These are phyloP conservation scores for Nycticryphes semicollaris DNA, from an alignment of 2,113 vertebrate species.

Conservation along the genomic window DNA sequence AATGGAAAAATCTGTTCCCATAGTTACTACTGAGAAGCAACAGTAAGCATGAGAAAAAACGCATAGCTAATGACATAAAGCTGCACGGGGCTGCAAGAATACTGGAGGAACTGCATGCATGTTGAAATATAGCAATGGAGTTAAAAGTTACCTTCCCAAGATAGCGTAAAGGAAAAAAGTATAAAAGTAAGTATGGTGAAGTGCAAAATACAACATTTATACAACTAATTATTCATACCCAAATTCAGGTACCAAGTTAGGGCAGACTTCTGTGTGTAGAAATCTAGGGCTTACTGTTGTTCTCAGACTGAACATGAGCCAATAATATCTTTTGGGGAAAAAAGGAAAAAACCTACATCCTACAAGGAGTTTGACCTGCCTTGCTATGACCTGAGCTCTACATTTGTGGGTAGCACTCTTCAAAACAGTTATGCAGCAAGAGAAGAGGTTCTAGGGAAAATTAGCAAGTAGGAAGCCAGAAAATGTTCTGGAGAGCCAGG, in stretches of 20 bases:
- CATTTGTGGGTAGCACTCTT: neutral
- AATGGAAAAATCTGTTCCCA: slow-evolving; percentile 20
- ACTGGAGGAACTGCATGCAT: neutral
- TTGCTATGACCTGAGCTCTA: neutral
- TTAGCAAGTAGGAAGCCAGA: neutral
- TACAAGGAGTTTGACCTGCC: neutral
- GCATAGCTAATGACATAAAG: neutral
- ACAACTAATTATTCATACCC: neutral
- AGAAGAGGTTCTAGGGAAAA: neutral
- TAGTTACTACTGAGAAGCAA: neutral
- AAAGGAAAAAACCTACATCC: neutral
- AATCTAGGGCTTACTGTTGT: neutral
- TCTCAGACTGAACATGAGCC: neutral
- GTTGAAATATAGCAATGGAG: neutral
- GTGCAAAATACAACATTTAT: neutral
- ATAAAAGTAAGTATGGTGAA: neutral
- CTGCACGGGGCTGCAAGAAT: neutral
- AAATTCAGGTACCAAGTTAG: neutral
- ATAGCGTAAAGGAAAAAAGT: neutral
- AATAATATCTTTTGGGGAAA: neutral
- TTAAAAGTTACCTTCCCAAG: neutral
- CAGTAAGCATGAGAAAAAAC: neutral
- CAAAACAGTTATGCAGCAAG: neutral
- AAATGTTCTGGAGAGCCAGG: neutral
- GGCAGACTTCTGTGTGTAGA: neutral